A percentile compares a stretch with the other conserved stretches of the same genome.
Conservation (phyloP, 2,797 vertebrate genomes). For the Oreochromis mossambicus region DNA sequence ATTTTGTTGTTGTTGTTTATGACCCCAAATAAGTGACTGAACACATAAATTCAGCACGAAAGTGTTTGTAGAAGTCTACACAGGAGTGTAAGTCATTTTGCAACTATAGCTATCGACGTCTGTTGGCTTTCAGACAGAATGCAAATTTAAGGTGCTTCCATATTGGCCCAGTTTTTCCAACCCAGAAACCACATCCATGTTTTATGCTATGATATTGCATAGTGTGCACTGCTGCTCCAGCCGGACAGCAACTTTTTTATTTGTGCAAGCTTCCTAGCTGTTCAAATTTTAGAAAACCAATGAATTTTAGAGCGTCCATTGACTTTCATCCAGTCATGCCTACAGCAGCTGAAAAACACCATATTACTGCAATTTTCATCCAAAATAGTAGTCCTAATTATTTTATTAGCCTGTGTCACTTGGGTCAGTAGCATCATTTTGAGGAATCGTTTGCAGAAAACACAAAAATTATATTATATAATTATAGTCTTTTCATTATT, state of each 20-base stretch:
- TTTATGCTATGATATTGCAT: neutral
- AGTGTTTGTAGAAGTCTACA: neutral
- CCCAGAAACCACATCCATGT: neutral
- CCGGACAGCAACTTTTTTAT: neutral
- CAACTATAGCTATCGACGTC: neutral
- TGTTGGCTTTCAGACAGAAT: neutral
- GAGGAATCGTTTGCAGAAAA: neutral
- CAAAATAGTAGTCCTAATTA: neutral
- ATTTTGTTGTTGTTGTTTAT: neutral
- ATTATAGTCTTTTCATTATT: neutral
- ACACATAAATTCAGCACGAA: neutral
- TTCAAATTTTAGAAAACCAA: neutral
- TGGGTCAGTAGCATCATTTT: neutral
- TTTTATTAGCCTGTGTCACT: neutral
- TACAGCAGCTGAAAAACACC: neutral
- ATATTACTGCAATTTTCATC: neutral
- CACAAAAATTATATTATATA: neutral
- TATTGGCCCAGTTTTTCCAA: neutral
- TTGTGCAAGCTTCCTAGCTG: neutral
- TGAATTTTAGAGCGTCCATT: rapidly evolving
- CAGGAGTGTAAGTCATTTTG: neutral
- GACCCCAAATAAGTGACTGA: neutral
- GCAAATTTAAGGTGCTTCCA: neutral
- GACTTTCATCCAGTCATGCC: neutral
- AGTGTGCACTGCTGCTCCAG: neutral